phyloP scores from a whole-genome alignment of 2,888 invertebrate species.

The Chromoteleia sp. region DNA sequence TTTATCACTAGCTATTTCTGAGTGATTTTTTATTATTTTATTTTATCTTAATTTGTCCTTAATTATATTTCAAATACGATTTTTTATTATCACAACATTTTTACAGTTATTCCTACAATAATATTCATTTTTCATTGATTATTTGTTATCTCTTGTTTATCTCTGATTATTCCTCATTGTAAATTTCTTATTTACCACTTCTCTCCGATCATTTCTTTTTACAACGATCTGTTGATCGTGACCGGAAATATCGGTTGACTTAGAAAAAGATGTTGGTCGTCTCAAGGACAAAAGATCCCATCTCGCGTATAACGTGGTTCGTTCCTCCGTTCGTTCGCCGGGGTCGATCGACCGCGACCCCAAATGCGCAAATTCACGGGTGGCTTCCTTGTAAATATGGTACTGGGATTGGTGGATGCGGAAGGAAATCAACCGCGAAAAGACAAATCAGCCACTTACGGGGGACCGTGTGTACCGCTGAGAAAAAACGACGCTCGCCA shows the following conservation, averaged over 20 bases:
- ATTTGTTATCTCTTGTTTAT: too few relatives aligned
- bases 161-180: too few relatives aligned
- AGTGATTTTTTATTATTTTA: too few relatives aligned
- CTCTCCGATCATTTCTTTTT: not conserved
- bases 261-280: conserved; percentile 14
- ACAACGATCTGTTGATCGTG: conserved; percentile 4
- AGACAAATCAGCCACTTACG: conserved; percentile 69
- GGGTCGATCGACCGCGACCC: conserved; percentile 66
- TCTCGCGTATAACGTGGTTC: conserved; percentile 47
- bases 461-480: conserved; percentile 24
- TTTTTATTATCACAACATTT: too few relatives aligned
- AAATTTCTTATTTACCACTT: not conserved
- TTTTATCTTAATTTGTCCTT: too few relatives aligned
- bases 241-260: conserved; percentile 18
- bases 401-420: conserved; percentile 64
- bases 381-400: conserved; percentile 70
- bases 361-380: conserved; percentile 69
- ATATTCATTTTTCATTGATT: too few relatives aligned
- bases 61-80: too few relatives aligned
- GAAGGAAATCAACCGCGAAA: conserved; percentile 67
- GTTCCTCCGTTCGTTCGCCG: conserved; percentile 45
- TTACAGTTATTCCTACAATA: too few relatives aligned
- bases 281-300: conserved; percentile 55
- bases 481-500: conserved; percentile 28
- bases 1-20: too few relatives aligned